These are phyloP conservation scores for Heliconius ethilla DNA, from an alignment of 2,888 invertebrate genomes.

Conservation along the genomic window DNA sequence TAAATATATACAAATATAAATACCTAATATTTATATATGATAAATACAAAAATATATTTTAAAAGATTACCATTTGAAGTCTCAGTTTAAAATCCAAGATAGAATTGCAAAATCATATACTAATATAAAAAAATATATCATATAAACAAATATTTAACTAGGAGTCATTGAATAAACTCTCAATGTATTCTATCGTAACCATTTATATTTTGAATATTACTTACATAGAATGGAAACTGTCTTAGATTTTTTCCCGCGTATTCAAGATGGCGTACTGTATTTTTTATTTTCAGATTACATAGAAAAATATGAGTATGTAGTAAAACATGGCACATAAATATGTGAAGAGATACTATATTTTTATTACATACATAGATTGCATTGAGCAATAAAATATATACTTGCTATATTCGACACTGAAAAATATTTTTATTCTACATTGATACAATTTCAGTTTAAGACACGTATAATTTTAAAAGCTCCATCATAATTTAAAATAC, in stretches of 20 bases:
- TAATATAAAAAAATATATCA: background rate
- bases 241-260: background rate
- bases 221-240: background rate
- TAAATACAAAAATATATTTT: slow-evolving; percentile 1
- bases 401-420: slow-evolving; percentile 34
- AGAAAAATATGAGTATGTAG: background rate
- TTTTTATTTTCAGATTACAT: background rate
- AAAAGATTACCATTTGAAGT: background rate
- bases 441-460: slow-evolving; percentile 39
- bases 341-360: slow-evolving; percentile 36
- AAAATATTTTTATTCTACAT: slow-evolving; percentile 36
- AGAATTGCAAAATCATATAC: background rate
- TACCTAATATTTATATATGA: background rate
- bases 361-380: slow-evolving; percentile 22
- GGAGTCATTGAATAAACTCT: background rate
- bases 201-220: background rate
- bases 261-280: background rate
- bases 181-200: background rate
- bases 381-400: slow-evolving; percentile 29
- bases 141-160: background rate
- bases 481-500: slow-evolving; percentile 33
- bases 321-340: slow-evolving; percentile 27
- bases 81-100: background rate
- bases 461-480: slow-evolving; percentile 41
- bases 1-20: no score